Base-by-base conservation (phyloP, 1,140 invertebrate species). In the Ceratina australensis region DNA sequence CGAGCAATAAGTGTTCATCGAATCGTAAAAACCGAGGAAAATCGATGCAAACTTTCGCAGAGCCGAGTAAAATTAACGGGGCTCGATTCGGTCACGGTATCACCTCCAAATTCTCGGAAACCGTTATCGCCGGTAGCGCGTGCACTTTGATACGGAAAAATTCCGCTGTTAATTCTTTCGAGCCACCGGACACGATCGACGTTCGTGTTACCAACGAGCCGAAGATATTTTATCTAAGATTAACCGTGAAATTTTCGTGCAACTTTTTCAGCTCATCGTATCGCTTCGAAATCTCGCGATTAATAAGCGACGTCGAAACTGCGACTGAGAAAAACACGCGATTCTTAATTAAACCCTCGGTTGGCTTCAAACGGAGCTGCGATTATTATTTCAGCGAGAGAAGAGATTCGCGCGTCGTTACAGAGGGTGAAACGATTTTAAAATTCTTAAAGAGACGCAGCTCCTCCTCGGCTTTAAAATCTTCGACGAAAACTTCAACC, bases 361-460 rank as follows among this genome's bases (percentile, higher is more conserved):
- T 22, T 22, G 7, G 7, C 16, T 56, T 18, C 49, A 64, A 65
- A 64, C 60, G 68, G 15, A 42, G 12, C 2, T 10, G 20, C 49
- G 28, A 61, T 77, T 71, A 71, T 71, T 71, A 76, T 69, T 69
- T 77, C 66, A 54, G 4, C 20, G 47, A 0, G 10, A 59, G 24
- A 5, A 22, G 13, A 42, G 33, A 42, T 47, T 52, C 24, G 63
- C 28, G 33, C 18, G 7, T 33, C 47, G 24, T 60, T 60, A 28
- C 8, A 0, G 0, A 20, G 22, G 50, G 22, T 15, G 22, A n/a
- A 24, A 57, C 52, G 54, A 3, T 81, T 79, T 86, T 59, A 82
- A 86, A 83, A 85, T 77, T 73, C 73, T 86, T 86, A 86, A 86
- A 86, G 85, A 74, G 84, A 75, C 74, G 61, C 76, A 42, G 54